Evolutionary conservation across 1,140 invertebrate species (phyloP).

Genomic region (Drosophila persimilis): DNA sequence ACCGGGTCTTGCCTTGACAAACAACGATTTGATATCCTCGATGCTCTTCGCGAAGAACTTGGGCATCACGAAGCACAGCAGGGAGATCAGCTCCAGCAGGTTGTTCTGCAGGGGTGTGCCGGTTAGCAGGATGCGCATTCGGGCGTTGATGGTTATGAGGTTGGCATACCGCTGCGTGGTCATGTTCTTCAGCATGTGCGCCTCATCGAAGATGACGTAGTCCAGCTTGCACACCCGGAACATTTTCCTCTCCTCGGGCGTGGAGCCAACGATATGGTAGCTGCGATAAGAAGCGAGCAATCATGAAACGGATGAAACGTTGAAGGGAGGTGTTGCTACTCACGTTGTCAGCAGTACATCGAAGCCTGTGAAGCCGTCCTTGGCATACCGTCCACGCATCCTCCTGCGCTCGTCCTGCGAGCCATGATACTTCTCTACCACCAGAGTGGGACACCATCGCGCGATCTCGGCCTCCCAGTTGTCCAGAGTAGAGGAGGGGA

Average conservation of each 20-base stretch:
- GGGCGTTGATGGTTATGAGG: slow-evolving; percentile 94
- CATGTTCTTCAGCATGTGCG: slow-evolving; percentile 99
- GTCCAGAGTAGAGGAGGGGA: slow-evolving; percentile 95
- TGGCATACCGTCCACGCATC: slow-evolving; percentile 90
- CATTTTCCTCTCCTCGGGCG: slow-evolving; percentile 94
- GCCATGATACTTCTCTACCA: slow-evolving; percentile 94
- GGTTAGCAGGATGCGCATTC: slow-evolving; percentile 92
- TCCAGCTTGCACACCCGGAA: slow-evolving; percentile 95
- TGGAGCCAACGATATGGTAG: slow-evolving; percentile 91
- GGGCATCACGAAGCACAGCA: slow-evolving; percentile 98
- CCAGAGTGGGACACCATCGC: slow-evolving; percentile 92
- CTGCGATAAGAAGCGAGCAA: slow-evolving; percentile 25
- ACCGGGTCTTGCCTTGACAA: slow-evolving; percentile 85
- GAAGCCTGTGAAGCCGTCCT: slow-evolving; percentile 88
- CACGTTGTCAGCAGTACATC: slow-evolving; percentile 94
- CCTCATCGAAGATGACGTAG: slow-evolving; percentile 98
- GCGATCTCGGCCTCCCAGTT: slow-evolving; percentile 95
- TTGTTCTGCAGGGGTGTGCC: slow-evolving; percentile 98
- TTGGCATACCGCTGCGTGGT: slow-evolving; percentile 94
- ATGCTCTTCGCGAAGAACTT: slow-evolving; percentile 95
- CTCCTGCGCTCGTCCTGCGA: slow-evolving; percentile 91
- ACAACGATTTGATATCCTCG: slow-evolving; percentile 93
- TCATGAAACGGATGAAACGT: no score
- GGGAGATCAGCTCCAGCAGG: slow-evolving; percentile 96
- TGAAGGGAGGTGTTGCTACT: background rate